phyloP scores from a whole-genome alignment of 1,140 invertebrate genomes.

The Cephus cinctus region DNA sequence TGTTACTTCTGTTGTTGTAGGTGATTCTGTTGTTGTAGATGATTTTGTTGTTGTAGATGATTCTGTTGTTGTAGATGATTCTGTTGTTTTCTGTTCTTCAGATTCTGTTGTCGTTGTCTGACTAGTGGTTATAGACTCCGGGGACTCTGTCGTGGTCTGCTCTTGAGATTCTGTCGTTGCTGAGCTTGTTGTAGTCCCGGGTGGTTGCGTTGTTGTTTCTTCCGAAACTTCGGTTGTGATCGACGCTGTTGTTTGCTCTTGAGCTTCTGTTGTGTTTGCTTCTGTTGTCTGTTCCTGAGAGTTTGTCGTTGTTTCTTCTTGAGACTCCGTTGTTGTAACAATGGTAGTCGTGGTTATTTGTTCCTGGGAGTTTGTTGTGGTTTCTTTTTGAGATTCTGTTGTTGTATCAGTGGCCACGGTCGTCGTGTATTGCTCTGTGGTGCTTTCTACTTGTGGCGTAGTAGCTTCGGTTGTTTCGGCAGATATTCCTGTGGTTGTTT shows the following conservation, averaged over 20 bases:
- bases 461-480: no score
- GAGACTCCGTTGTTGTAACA: slow-evolving; percentile 4
- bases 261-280: not conserved
- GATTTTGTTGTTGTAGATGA: slow-evolving; percentile 14
- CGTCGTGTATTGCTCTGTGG: not conserved
- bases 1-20: slow-evolving; percentile 19
- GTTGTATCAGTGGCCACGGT: not conserved
- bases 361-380: slow-evolving; percentile 5
- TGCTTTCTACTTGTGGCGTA: slow-evolving; percentile 7
- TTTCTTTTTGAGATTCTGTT: not conserved
- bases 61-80: not conserved
- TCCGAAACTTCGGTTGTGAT: slow-evolving; percentile 12
- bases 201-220: slow-evolving; percentile 29
- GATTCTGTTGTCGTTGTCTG: no score
- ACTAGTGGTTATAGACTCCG: slow-evolving; percentile 25
- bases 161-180: slow-evolving; percentile 2
- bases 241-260: slow-evolving; percentile 4
- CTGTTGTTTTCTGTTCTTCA: slow-evolving; percentile 1
- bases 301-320: not conserved
- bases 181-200: slow-evolving; percentile 14
- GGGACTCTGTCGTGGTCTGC: not conserved
- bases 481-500: slow-evolving; percentile 13
- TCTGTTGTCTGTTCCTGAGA: slow-evolving; percentile 18
- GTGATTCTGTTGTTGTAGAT: slow-evolving; percentile 12
- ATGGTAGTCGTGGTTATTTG: slow-evolving; percentile 6